Conservation (phyloP, 2,888 invertebrate species). For the Heliconius aoede region DNA sequence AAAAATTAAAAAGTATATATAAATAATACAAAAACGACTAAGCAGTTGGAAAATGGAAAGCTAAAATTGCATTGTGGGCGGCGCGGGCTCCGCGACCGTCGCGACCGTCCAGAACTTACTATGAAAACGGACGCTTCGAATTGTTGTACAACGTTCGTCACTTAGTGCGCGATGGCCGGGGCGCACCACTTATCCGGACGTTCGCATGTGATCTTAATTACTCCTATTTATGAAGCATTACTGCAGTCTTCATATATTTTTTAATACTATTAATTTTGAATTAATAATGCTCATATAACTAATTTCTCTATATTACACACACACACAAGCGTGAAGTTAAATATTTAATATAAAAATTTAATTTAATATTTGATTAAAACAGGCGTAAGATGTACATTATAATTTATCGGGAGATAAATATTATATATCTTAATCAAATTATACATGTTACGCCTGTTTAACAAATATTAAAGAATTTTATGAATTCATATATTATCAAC, state of each 20-base stretch:
- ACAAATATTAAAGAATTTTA: too few relatives aligned
- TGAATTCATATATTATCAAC: background rate
- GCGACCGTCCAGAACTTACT: constrained; percentile 72
- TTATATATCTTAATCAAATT: too few relatives aligned
- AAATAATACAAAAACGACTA: background rate
- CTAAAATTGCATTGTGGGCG: constrained; percentile 74
- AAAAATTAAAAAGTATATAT: too few relatives aligned
- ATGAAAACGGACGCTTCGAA: constrained; percentile 83
- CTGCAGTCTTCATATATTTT: background rate
- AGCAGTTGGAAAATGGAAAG: constrained; percentile 58
- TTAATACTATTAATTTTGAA: too few relatives aligned
- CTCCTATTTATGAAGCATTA: constrained; percentile 1
- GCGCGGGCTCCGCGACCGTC: constrained; percentile 53
- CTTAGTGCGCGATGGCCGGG: constrained; percentile 63
- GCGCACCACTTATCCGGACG: constrained; percentile 30
- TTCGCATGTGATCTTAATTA: constrained; percentile 34
- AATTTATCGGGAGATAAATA: too few relatives aligned
- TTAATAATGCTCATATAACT: too few relatives aligned
- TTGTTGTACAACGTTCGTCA: constrained; percentile 82
- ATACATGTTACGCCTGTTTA: too few relatives aligned
- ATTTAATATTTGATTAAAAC: too few relatives aligned
- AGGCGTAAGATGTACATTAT: too few relatives aligned
- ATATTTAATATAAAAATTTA: too few relatives aligned
- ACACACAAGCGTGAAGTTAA: too few relatives aligned
- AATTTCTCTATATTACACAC: too few relatives aligned